Evolutionary conservation across 1,140 invertebrate species (phyloP).

Genomic region (Drosophila asahinai): DNA sequence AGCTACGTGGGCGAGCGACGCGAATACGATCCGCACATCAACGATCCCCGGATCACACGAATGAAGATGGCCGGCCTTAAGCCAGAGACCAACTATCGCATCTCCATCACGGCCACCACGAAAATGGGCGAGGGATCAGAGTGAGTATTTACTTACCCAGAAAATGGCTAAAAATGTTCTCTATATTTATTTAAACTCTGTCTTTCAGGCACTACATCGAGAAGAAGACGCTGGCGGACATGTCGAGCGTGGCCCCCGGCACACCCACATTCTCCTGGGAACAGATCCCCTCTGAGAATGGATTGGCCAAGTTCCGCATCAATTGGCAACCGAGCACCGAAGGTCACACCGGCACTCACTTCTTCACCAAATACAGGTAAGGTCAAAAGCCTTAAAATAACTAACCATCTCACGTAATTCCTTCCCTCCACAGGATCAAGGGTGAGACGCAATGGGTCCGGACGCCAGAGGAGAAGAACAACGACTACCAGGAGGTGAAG

Average conservation of each 20-base stretch:
- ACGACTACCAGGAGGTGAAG: conserved; percentile 91
- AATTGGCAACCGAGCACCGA: conserved; percentile 92
- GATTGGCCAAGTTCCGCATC: conserved; percentile 91
- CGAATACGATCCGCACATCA: conserved; percentile 91
- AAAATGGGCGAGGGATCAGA: conserved; percentile 92
- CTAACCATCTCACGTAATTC: neutral
- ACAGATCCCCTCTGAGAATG: conserved; percentile 89
- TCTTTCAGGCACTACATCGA: conserved; percentile 91
- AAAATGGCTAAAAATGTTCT: neutral
- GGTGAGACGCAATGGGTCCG: conserved; percentile 89
- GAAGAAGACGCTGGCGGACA: conserved; percentile 88
- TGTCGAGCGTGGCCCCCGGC: conserved; percentile 88
- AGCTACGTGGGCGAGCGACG: conserved; percentile 89
- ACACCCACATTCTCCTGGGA: conserved; percentile 91
- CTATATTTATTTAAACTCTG: neutral
- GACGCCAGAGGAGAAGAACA: conserved; percentile 89
- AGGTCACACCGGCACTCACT: conserved; percentile 91
- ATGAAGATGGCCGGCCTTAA: conserved; percentile 94
- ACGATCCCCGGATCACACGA: conserved; percentile 90
- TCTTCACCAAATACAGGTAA: conserved; percentile 94
- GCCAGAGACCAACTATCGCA: conserved; percentile 94
- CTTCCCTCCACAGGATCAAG: conserved; percentile 85
- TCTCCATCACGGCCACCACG: conserved; percentile 94
- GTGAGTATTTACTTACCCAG: conserved; percentile 80
- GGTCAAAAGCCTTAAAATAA: neutral